A percentile compares a stretch with the other conserved stretches of the same genome.
Conservation (phyloP, 2,888 invertebrate genomes). For the Perizoma flavofasciatum region DNA sequence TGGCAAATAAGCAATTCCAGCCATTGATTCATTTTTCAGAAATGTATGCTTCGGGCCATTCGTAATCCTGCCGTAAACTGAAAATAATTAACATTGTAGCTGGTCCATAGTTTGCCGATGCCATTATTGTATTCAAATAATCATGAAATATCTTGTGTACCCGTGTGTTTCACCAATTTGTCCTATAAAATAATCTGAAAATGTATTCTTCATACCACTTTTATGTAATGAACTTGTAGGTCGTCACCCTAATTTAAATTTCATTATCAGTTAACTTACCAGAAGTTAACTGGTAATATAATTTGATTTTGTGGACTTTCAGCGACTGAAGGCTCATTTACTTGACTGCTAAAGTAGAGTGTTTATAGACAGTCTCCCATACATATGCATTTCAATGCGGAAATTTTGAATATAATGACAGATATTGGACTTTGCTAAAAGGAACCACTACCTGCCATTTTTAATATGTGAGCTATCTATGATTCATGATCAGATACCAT, state of each 20-base stretch:
- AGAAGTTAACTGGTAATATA: not conserved
- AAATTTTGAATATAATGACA: too few species aligned
- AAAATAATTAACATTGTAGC: not conserved
- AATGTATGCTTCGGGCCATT: too few species aligned
- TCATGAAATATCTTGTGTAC: slow-evolving; percentile 24
- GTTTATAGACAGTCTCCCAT: not conserved
- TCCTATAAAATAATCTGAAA: slow-evolving; percentile 26
- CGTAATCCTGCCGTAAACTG: too few species aligned
- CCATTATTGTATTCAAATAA: not conserved
- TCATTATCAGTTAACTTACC: too few species aligned
- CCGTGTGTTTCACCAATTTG: slow-evolving; percentile 1
- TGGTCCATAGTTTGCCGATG: too few species aligned
- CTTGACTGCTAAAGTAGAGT: not conserved
- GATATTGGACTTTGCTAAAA: too few species aligned
- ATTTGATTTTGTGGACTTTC: not conserved
- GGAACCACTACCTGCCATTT: too few species aligned
- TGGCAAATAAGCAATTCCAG: not conserved
- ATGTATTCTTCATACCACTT: slow-evolving; percentile 29
- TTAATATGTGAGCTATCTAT: too few species aligned
- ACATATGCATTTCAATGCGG: too few species aligned
- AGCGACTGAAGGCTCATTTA: not conserved
- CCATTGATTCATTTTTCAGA: too few species aligned
- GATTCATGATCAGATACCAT: too few species aligned
- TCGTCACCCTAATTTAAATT: too few species aligned
- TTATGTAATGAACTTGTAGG: not conserved